These are phyloP conservation scores for Eulithis prunata DNA, from an alignment of 2,888 invertebrate genomes.

Conservation along the genomic window DNA sequence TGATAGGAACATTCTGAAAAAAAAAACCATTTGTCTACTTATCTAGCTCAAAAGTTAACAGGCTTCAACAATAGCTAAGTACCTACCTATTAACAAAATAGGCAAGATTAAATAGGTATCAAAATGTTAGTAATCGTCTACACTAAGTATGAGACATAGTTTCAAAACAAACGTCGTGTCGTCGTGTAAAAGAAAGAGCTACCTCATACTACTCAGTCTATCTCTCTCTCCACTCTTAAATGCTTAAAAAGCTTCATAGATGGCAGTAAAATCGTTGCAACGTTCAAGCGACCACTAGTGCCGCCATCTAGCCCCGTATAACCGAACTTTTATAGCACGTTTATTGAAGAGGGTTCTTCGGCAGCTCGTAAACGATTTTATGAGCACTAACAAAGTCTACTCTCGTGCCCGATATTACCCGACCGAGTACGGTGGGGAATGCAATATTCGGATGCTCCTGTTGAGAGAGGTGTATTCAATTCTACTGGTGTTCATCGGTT, in stretches of 20 bases:
- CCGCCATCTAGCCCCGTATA: slow-evolving; percentile 82
- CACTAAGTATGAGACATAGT: slow-evolving; percentile 46
- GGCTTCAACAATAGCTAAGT: too few relatives aligned
- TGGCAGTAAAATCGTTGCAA: slow-evolving; percentile 82
- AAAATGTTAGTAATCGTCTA: slow-evolving; percentile 10
- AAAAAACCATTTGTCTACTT: too few relatives aligned
- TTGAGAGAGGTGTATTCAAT: slow-evolving; percentile 79
- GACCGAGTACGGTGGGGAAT: slow-evolving; percentile 77
- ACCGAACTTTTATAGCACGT: slow-evolving; percentile 83
- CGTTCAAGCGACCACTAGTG: slow-evolving; percentile 79
- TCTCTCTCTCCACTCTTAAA: slow-evolving; percentile 64
- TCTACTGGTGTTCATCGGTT: slow-evolving; percentile 80
- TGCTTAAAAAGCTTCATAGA: slow-evolving; percentile 82
- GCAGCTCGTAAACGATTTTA: slow-evolving; percentile 85
- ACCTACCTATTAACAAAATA: too few relatives aligned
- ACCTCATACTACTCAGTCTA: slow-evolving; percentile 44
- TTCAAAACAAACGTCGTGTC: slow-evolving; percentile 48
- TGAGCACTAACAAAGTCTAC: slow-evolving; percentile 81
- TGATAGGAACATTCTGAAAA: too few relatives aligned
- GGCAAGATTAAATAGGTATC: not conserved
- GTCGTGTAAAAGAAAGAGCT: slow-evolving; percentile 48
- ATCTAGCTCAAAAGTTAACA: too few relatives aligned
- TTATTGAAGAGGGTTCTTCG: slow-evolving; percentile 84
- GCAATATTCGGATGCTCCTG: slow-evolving; percentile 80
- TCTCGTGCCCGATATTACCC: slow-evolving; percentile 80